Percentiles rank a stretch among this genome's conserved stretches.
Evolutionary conservation across 1,140 invertebrate species (phyloP).

Genomic region (Papilio polytes): DNA sequence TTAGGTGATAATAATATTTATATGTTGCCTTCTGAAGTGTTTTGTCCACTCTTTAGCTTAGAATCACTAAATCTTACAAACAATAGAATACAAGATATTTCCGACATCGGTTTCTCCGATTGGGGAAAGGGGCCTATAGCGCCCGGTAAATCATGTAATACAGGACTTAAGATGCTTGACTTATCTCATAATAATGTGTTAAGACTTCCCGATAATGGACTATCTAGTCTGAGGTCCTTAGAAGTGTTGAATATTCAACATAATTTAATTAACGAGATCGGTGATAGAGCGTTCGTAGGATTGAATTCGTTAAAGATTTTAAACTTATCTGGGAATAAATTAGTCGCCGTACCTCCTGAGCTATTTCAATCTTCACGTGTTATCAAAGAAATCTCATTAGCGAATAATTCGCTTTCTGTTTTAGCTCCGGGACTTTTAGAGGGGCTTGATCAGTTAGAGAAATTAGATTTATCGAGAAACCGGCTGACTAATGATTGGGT

Average conservation of each 20-base stretch:
- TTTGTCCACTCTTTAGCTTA: constrained; percentile 90
- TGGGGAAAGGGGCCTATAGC: constrained; percentile 86
- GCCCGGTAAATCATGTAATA: constrained; percentile 87
- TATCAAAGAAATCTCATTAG: constrained; percentile 89
- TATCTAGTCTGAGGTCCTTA: constrained; percentile 88
- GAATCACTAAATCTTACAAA: constrained; percentile 89
- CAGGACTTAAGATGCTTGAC: constrained; percentile 88
- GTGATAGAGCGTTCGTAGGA: constrained; percentile 89
- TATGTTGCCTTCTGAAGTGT: constrained; percentile 88
- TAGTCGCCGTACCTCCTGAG: constrained; percentile 91
- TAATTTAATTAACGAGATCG: constrained; percentile 89
- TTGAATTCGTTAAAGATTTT: constrained; percentile 87
- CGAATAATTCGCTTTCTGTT: constrained; percentile 92
- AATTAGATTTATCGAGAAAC: constrained; percentile 91
- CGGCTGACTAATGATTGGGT: constrained; percentile 91
- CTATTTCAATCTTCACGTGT: constrained; percentile 89
- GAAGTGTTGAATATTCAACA: constrained; percentile 88
- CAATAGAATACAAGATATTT: constrained; percentile 91
- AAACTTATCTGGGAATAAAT: constrained; percentile 91
- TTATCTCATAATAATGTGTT: constrained; percentile 90
- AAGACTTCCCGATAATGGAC: constrained; percentile 87
- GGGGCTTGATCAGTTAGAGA: constrained; percentile 89
- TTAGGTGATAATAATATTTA: constrained; percentile 93
- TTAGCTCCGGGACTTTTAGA: constrained; percentile 91
- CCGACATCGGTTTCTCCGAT: constrained; percentile 89